Percentiles rank a stretch among this genome's conserved stretches.
phyloP scores from a whole-genome alignment of 2,888 invertebrate species.

The Tryphoninae sp. region DNA sequence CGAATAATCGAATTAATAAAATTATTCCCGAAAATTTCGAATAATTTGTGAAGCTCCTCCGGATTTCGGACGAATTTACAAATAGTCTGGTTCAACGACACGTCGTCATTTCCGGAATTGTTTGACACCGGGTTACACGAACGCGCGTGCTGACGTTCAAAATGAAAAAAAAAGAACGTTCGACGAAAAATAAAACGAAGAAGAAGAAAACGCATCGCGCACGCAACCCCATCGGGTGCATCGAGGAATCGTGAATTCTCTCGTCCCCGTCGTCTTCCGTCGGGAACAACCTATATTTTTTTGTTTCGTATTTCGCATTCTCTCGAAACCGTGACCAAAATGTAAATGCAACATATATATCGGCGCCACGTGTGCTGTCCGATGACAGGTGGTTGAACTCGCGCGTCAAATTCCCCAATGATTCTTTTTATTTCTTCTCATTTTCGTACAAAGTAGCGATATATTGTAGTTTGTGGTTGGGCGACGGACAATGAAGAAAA shows the following conservation, averaged over 20 bases:
- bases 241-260: conserved; percentile 34
- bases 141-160: background rate
- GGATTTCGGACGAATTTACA: too few relatives aligned
- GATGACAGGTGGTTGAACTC: conserved; percentile 50
- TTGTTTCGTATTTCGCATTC: conserved; percentile 15
- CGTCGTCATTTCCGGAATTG: too few relatives aligned
- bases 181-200: conserved; percentile 8
- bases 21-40: too few relatives aligned
- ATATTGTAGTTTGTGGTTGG: conserved; percentile 1
- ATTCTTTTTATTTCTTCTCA: conserved; percentile 5
- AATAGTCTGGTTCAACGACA: too few relatives aligned
- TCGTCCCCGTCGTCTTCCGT: conserved; percentile 37
- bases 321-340: background rate
- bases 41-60: too few relatives aligned
- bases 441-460: conserved; percentile 37
- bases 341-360: background rate
- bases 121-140: too few relatives aligned
- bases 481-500: conserved; percentile 17
- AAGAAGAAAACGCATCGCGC: conserved; percentile 5
- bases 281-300: background rate
- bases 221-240: background rate
- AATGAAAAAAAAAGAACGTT: background rate
- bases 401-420: conserved; percentile 3
- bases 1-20: too few relatives aligned
- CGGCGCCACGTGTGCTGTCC: background rate